These are phyloP conservation scores for Drosophila phalerata DNA, from an alignment of 2,888 invertebrate species.

Conservation along the genomic window DNA sequence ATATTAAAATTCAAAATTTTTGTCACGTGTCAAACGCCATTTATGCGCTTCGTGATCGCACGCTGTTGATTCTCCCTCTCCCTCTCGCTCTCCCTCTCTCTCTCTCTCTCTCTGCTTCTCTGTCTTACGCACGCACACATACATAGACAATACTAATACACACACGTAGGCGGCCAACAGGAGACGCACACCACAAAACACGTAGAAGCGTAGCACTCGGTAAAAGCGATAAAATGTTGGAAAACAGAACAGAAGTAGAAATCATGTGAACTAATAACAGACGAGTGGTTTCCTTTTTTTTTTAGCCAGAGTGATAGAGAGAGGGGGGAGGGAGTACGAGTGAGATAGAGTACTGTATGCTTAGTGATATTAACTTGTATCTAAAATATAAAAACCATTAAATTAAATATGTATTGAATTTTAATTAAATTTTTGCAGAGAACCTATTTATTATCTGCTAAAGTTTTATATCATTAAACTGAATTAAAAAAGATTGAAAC, in stretches of 20 bases:
- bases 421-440: too few species aligned
- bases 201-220: slow-evolving; percentile 21
- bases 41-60: slow-evolving; percentile 80
- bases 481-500: too few species aligned
- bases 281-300: too few species aligned
- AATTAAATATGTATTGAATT: too few species aligned
- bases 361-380: too few species aligned
- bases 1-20: slow-evolving; percentile 79
- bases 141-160: slow-evolving; percentile 41
- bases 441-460: too few species aligned
- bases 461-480: too few species aligned
- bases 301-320: neutral
- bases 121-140: slow-evolving; percentile 12
- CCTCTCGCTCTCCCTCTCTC: slow-evolving; percentile 20
- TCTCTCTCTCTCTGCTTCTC: slow-evolving; percentile 4
- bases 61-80: slow-evolving; percentile 44
- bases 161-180: slow-evolving; percentile 40
- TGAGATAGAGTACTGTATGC: neutral
- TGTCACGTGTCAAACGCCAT: slow-evolving; percentile 81
- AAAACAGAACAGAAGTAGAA: neutral
- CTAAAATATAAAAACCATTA: too few species aligned
- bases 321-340: neutral
- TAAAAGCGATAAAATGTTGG: slow-evolving; percentile 8
- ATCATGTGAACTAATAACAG: slow-evolving; percentile 12
- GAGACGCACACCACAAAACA: slow-evolving; percentile 26